Base-by-base conservation (phyloP, 2,888 invertebrate species). In the Caenorhabditis imperialis region DNA sequence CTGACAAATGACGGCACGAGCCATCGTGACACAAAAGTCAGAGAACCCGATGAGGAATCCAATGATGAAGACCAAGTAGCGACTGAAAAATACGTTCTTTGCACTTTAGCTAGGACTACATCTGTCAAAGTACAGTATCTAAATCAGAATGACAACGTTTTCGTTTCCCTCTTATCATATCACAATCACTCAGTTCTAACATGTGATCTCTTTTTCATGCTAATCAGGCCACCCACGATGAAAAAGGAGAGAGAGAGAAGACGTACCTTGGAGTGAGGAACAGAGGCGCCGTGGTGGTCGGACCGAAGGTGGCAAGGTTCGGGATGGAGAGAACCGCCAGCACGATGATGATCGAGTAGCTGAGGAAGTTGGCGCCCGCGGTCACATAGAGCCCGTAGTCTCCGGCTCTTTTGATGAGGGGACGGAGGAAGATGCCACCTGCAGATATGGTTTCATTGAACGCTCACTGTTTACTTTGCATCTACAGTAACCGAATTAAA, bases 1-100 rank as follows among this genome's bases (percentile, higher is more conserved):
- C 45, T 77, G 77, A 40, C 81, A 81, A 57, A 81, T 81, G 22
- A 79, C 77, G 20, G 76, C 77, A 12, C 81, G 58, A 16, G 77
- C 75, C 74, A 78, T 81, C 42, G 78, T 81, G 33, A 79, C 73
- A 40, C 71, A 71, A 37, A 73, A 75, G 48, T 81, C 81, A 16
- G 77, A 75, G 30, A 80, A 48, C 30, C 81, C 81, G 51, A 79
- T 79, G 16, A 79, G 69, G 48, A 74, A 77, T 16, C 81, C 75
- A 33, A 75, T 65, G 42, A 70, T 38, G 44, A 78, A 72, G n/a
- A 71, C 69, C 4, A 75, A 35, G 40, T 44, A 44, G 23, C 75
- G 67, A 40, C 76, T 75, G 62, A 20, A 75, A 50, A 30, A 20
- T 25, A 3, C 12, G 12, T 20, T 10, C 27, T 45, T 2, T 57